Evolutionary conservation across 2,888 invertebrate species (phyloP).

Genomic region (Adelognathus sp.): DNA sequence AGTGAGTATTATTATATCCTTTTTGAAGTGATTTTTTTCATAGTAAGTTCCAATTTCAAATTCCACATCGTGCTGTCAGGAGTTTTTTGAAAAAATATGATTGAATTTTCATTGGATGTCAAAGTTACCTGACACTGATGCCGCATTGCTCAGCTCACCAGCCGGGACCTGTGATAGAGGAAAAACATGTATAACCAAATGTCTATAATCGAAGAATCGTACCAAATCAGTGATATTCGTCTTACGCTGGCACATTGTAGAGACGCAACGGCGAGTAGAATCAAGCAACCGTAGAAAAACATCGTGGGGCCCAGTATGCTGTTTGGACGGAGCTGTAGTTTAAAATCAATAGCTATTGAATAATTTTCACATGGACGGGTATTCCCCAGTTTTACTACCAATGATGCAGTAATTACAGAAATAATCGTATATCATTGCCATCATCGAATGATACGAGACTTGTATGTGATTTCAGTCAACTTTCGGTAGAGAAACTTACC

Average conservation of each 20-base stretch:
- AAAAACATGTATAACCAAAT: neutral
- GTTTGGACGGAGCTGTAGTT: neutral
- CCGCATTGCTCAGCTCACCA: neutral
- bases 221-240: neutral
- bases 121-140: neutral
- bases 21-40: too few species aligned
- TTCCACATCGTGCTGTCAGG: neutral
- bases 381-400: neutral
- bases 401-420: neutral
- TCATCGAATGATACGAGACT: too few species aligned
- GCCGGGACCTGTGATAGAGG: neutral
- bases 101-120: neutral
- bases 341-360: neutral
- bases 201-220: too few species aligned
- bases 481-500: too few species aligned
- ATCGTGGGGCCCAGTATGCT: neutral
- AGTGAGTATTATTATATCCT: too few species aligned
- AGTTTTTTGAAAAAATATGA: neutral
- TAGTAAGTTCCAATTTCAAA: neutral
- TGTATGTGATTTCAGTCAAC: too few species aligned
- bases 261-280: neutral
- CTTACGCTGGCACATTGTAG: neutral
- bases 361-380: neutral
- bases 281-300: neutral
- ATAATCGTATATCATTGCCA: neutral